Conservation (phyloP, 2,113 vertebrate genomes). For the Scomber japonicus region DNA sequence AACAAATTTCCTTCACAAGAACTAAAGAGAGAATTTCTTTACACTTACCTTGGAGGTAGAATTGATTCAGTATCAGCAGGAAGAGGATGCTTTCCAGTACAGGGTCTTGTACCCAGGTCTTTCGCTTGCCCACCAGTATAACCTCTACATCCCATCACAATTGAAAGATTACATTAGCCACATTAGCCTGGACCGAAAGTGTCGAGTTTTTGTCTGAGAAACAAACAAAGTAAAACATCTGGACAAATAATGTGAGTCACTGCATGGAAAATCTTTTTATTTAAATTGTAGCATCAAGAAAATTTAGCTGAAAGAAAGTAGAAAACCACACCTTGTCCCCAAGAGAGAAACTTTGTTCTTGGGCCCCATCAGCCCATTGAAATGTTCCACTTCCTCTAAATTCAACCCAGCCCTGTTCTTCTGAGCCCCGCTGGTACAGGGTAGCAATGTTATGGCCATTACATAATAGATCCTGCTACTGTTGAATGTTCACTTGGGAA, state of each 20-base stretch:
- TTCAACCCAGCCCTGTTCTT: constrained; percentile 13
- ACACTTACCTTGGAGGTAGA: no score
- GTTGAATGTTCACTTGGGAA: constrained; percentile 12
- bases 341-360: constrained; percentile 24
- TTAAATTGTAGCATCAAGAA: not conserved
- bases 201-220: no score
- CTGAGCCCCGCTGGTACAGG: not conserved
- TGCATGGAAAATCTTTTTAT: not conserved
- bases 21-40: no score
- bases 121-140: no score
- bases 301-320: not conserved
- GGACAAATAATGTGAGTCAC: not conserved
- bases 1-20: no score
- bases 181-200: no score
- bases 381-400: constrained; percentile 29
- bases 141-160: no score
- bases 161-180: no score
- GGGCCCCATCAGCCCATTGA: constrained; percentile 11
- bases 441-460: constrained; percentile 30
- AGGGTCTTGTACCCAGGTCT: no score
- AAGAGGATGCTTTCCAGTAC: no score
- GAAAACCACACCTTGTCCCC: constrained; percentile 3
- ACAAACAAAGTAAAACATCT: not conserved
- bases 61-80: no score
- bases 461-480: constrained; percentile 14